Conservation (phyloP, 2,113 vertebrate genomes). For the Gymnocephalus cernua region DNA sequence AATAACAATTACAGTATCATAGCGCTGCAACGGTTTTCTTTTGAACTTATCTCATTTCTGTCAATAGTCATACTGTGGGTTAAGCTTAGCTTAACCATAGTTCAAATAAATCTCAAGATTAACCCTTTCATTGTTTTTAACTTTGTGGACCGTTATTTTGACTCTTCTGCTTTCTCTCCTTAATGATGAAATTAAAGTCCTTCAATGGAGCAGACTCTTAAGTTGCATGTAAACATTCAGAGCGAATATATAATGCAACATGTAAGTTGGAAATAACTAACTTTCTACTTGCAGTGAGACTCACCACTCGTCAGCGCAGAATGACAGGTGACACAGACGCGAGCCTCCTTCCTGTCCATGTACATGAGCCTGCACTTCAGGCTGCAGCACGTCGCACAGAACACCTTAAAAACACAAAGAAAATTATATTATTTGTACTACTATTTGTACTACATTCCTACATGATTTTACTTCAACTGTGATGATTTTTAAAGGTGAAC, state of each 20-base stretch:
- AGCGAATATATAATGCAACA: not conserved
- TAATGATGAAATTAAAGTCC: not conserved
- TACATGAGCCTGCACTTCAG: constrained; percentile 93
- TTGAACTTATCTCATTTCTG: not conserved
- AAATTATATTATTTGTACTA: not conserved
- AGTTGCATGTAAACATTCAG: not conserved
- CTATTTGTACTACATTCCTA: not conserved
- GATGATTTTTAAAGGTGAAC: not conserved
- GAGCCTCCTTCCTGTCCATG: constrained; percentile 97
- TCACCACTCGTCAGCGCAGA: constrained; percentile 93
- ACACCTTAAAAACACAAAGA: constrained; percentile 86
- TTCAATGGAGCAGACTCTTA: not conserved
- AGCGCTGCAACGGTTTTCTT: not conserved
- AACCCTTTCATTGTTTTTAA: not conserved
- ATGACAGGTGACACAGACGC: constrained; percentile 97
- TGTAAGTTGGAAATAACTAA: not conserved
- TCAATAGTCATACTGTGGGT: not conserved
- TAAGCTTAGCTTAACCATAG: not conserved
- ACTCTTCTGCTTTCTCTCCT: not conserved
- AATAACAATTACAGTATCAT: not conserved
- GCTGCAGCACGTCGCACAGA: constrained; percentile 95
- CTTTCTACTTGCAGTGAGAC: constrained; percentile 47
- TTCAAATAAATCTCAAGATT: not conserved
- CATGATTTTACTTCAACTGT: not conserved
- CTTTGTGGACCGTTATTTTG: not conserved